Evolutionary conservation across 2,797 vertebrate species (phyloP).

Genomic region (Microcaecilia unicolor): DNA sequence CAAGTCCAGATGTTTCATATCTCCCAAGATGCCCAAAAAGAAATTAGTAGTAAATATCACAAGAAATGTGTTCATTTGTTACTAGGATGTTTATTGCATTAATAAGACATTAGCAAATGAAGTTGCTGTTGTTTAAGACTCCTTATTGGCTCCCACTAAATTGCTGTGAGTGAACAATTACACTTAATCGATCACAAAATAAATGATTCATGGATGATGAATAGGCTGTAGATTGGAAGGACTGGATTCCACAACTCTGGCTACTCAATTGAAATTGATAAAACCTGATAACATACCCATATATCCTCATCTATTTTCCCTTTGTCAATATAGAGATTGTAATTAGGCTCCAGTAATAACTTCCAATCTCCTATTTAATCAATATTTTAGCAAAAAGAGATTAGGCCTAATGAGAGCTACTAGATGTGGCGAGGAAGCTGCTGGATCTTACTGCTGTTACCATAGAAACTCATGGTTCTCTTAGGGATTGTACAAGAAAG

Average conservation of each 20-base stretch:
- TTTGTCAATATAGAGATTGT: constrained; percentile 80
- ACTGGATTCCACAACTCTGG: constrained; percentile 75
- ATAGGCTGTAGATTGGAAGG: constrained; percentile 85
- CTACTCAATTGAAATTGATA: constrained; percentile 89
- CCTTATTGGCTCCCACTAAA: constrained; percentile 89
- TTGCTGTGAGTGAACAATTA: constrained; percentile 94
- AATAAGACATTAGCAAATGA: constrained; percentile 97
- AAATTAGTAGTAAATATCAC: constrained; percentile 58
- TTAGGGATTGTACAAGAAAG: constrained; percentile 43
- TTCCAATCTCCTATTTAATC: constrained; percentile 79
- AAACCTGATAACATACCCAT: constrained; percentile 71
- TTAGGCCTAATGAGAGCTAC: constrained; percentile 62
- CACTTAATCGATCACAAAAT: constrained; percentile 93
- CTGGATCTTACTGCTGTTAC: constrained; percentile 62
- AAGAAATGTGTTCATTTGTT: constrained; percentile 83
- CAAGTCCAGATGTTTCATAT: constrained; percentile 77
- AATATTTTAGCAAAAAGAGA: constrained; percentile 83
- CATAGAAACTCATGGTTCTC: constrained; percentile 67
- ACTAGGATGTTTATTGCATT: constrained; percentile 85
- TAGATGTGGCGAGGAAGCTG: constrained; percentile 48
- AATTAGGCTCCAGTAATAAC: constrained; percentile 88
- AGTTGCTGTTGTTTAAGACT: constrained; percentile 77
- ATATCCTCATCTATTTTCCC: constrained; percentile 75
- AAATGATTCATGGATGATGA: constrained; percentile 99
- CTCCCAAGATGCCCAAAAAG: constrained; percentile 65